These are phyloP conservation scores for Passer montanus DNA, from an alignment of 2,113 vertebrate species.

Conservation along the genomic window DNA sequence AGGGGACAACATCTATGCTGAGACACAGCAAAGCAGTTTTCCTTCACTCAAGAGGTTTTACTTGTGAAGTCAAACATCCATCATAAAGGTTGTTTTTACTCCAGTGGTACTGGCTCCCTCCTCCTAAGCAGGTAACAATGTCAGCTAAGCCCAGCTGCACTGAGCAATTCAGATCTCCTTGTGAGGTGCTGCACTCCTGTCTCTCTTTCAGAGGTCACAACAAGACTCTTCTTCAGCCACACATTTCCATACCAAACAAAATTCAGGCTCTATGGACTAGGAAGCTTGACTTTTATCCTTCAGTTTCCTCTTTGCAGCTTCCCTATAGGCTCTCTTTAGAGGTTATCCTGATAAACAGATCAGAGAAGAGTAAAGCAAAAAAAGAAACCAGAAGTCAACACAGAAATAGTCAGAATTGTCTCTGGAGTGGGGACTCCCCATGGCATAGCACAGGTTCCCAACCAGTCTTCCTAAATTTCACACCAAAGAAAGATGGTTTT, in stretches of 20 bases:
- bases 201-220: background rate
- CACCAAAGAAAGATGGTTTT: background rate
- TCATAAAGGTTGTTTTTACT: conserved; percentile 33
- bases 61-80: conserved; percentile 13
- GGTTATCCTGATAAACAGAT: background rate
- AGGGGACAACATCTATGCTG: background rate
- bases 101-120: background rate
- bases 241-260: conserved; percentile 3
- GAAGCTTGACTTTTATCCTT: background rate
- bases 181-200: background rate
- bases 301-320: background rate
- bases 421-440: background rate
- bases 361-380: background rate
- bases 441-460: background rate
- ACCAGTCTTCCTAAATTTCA: background rate
- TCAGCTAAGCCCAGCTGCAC: conserved; percentile 10
- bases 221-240: background rate
- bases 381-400: background rate
- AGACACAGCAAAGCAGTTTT: conserved; percentile 17
- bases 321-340: background rate
- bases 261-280: background rate
- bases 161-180: conserved; percentile 3
- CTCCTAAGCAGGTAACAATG: background rate
- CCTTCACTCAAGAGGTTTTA: conserved; percentile 19
- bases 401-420: background rate